Base-by-base conservation (phyloP, 1,140 invertebrate species). In the roundworm (Caenorhabditis elegans) region DNA sequence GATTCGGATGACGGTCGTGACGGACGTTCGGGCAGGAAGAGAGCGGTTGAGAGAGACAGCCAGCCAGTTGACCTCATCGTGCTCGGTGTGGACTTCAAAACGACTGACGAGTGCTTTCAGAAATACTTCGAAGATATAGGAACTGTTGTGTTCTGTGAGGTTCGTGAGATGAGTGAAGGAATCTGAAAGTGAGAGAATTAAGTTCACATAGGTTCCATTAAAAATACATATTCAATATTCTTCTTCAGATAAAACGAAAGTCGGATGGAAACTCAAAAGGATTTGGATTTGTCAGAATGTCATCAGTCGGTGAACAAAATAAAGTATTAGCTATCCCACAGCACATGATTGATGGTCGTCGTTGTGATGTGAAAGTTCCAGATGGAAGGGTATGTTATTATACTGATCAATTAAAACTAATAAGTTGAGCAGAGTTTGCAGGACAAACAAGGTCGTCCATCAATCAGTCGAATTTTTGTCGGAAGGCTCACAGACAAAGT, bases 51-150 rank as follows among this genome's bases (percentile, higher is more conserved):
- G 77, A 81, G 60, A 39, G 78, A 70, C n/a, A 47, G 49, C 34
- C 85, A 79, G n/a, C 87, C 88, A 34, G 82, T 84, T 36, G 88
- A 89, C 65, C 76, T 89, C 36, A 86, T 90, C 55, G 86, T 90
- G 28, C 78, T 89, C 13, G 88, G 88, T 43, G 53, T 89, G 55
- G 91, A 91, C 19, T 92, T 90, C 88, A 91, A 91, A 83, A 90
- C 90, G 55, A 90, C 87, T 47, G 91, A 92, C 83, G 90, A 91
- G 11, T 90, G 91, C 77, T 86, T 92, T 17, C 86, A 88, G 78
- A 89, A 89, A 49, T 92, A 92, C 86, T 92, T 92, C 85, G 89
- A 90, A 53, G 88, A 91, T 84, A 92, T 91, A 89, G 92, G 92
- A 48, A 90, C 90, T 76, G 86, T 92, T 19, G 87, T 91, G 22